Conservation (phyloP, 2,113 vertebrate species). For the Piprites chloris region DNA sequence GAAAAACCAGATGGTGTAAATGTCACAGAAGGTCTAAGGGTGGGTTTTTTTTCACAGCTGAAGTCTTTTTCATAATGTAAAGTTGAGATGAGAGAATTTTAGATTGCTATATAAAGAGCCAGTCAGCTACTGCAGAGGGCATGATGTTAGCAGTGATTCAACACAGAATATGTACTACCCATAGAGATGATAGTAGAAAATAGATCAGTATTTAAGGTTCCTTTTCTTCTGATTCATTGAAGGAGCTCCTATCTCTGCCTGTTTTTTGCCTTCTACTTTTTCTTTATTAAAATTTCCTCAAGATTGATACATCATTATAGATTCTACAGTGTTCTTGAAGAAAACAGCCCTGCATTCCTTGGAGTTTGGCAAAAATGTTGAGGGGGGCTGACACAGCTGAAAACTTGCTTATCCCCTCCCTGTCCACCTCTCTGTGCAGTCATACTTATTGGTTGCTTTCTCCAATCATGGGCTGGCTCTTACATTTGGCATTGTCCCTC, state of each 20-base stretch:
- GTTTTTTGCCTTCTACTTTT: not conserved
- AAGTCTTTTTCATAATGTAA: not conserved
- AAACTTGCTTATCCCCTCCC: not conserved
- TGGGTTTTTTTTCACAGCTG: not conserved
- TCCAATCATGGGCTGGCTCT: not conserved
- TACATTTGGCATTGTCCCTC: not conserved
- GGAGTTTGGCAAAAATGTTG: not conserved
- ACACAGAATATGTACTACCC: not conserved
- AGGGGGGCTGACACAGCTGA: not conserved
- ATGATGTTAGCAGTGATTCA: not conserved
- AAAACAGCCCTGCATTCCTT: not conserved
- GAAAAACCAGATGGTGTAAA: not conserved
- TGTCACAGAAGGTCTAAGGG: not conserved
- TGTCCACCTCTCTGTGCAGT: not conserved
- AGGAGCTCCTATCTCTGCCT: fast-evolving
- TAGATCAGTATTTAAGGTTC: not conserved
- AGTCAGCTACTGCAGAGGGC: not conserved
- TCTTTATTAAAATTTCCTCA: not conserved
- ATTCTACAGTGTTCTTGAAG: not conserved
- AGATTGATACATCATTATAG: not conserved
- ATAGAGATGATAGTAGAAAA: not conserved
- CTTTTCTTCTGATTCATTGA: not conserved
- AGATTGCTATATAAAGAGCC: not conserved
- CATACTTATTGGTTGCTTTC: not conserved
- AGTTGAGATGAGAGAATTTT: not conserved